A percentile compares a stretch with the other conserved stretches of the same genome.
Conservation (phyloP, 1,140 invertebrate species). For the Ooceraea biroi region DNA sequence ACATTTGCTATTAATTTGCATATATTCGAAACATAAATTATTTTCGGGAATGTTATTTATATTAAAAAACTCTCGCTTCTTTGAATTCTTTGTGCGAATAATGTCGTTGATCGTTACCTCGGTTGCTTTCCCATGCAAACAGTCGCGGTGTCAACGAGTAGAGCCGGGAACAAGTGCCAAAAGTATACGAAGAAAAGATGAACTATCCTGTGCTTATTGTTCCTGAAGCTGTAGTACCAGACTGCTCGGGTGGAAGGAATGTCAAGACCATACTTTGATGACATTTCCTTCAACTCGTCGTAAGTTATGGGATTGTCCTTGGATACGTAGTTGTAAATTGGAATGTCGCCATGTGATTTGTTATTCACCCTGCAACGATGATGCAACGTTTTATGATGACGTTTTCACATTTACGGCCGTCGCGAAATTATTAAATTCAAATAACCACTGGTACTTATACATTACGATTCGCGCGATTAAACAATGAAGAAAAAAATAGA, state of each 20-base stretch:
- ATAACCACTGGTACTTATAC: background rate
- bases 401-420: background rate
- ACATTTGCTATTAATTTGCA: background rate
- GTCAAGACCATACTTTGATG: slow-evolving; percentile 81
- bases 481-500: too few relatives aligned
- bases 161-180: slow-evolving; percentile 89
- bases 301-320: slow-evolving; percentile 84
- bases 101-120: slow-evolving; percentile 78
- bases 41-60: background rate
- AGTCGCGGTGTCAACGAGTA: slow-evolving; percentile 89
- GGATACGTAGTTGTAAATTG: slow-evolving; percentile 85
- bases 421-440: background rate
- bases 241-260: slow-evolving; percentile 84
- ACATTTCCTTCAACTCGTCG: slow-evolving; percentile 82
- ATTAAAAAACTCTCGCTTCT: background rate
- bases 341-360: slow-evolving; percentile 74
- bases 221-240: slow-evolving; percentile 87
- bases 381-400: background rate
- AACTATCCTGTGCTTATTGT: slow-evolving; percentile 85
- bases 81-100: background rate
- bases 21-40: background rate
- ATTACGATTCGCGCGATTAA: background rate
- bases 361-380: slow-evolving; percentile 28
- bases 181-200: slow-evolving; percentile 86
- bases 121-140: slow-evolving; percentile 88